These are phyloP conservation scores for Anisognathus igniventris DNA, from an alignment of 2,797 vertebrate genomes.

Conservation along the genomic window DNA sequence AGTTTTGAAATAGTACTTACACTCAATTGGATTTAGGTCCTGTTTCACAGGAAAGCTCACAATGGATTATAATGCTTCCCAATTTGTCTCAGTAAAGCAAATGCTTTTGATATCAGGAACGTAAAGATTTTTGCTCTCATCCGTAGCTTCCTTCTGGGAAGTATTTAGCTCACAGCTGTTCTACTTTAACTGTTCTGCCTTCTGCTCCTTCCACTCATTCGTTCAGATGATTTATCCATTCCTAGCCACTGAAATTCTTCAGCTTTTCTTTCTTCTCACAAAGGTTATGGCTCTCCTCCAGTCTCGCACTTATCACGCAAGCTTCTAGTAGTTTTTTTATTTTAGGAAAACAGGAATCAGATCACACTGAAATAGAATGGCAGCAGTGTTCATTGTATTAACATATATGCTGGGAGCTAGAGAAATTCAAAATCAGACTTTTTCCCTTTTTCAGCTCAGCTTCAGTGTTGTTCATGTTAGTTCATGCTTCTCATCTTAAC, in stretches of 20 bases:
- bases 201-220: neutral
- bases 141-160: neutral
- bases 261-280: neutral
- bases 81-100: neutral
- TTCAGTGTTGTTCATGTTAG: neutral
- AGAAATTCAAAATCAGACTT: neutral
- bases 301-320: neutral
- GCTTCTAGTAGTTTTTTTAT: neutral
- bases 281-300: neutral
- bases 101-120: neutral
- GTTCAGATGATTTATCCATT: conserved; percentile 11
- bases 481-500: neutral
- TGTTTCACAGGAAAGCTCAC: neutral
- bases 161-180: conserved; percentile 28
- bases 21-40: neutral
- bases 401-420: neutral
- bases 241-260: neutral
- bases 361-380: neutral
- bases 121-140: neutral
- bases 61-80: neutral
- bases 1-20: neutral
- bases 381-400: neutral
- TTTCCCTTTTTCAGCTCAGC: neutral
- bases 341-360: neutral
- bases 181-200: neutral